Conservation (phyloP, 2,888 invertebrate species). For the Cerastis rubricosa region DNA sequence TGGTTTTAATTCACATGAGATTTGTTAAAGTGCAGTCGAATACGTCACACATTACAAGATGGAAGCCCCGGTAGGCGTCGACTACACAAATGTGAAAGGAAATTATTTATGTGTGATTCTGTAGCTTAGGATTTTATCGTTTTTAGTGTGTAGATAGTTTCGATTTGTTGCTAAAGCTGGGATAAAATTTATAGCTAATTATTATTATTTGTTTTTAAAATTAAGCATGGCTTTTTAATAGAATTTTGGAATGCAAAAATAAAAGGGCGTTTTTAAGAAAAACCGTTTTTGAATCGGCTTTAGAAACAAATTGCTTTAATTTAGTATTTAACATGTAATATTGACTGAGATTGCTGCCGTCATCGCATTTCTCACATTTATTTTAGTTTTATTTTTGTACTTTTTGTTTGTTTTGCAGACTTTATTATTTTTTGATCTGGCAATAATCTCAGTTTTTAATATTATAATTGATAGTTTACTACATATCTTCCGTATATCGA, state of each 20-base stretch:
- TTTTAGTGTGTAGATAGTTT: constrained; percentile 84
- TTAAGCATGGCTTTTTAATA: constrained; percentile 52
- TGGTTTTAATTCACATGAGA: constrained; percentile 84
- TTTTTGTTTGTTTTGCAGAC: constrained; percentile 64
- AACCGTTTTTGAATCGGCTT: constrained; percentile 55
- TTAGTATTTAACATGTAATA: constrained; percentile 68
- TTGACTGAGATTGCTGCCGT: constrained; percentile 73
- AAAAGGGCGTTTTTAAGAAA: constrained; percentile 48
- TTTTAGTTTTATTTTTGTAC: constrained; percentile 63
- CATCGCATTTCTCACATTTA: constrained; percentile 57
- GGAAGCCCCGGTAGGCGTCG: constrained; percentile 40
- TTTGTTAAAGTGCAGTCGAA: constrained; percentile 77
- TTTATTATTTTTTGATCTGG: constrained; percentile 71
- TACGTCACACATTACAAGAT: constrained; percentile 35
- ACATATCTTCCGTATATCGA: constrained; percentile 76
- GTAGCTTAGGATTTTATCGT: constrained; percentile 80
- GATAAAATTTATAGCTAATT: constrained; percentile 51
- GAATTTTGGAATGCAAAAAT: constrained; percentile 27
- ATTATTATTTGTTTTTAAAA: constrained; percentile 46
- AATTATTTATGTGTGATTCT: constrained; percentile 90
- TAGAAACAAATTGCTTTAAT: constrained; percentile 65
- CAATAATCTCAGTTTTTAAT: constrained; percentile 79
- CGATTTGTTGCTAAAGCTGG: constrained; percentile 69
- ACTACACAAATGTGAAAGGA: constrained; percentile 80
- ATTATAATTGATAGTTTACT: constrained; percentile 72